phyloP scores from a whole-genome alignment of 1,140 invertebrate species.

The Drosophila punjabiensis region DNA sequence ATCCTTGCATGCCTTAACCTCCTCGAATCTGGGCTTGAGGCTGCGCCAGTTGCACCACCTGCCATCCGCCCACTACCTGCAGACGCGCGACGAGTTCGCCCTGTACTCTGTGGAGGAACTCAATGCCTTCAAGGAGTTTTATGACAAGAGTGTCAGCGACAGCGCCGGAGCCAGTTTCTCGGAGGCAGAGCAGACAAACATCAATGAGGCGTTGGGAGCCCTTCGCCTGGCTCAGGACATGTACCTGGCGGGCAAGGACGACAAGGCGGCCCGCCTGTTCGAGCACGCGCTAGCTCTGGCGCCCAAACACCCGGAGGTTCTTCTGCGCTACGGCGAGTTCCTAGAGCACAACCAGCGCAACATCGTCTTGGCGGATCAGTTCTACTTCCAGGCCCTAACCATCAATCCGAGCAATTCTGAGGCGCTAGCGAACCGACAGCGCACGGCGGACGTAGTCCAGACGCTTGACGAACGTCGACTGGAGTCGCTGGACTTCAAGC shows the following conservation, averaged over 20 bases:
- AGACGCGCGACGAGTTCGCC: constrained; percentile 78
- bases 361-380: constrained; percentile 95
- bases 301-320: constrained; percentile 95
- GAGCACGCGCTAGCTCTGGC: constrained; percentile 96
- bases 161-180: constrained; percentile 55
- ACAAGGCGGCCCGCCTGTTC: constrained; percentile 95
- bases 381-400: constrained; percentile 93
- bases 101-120: constrained; percentile 71
- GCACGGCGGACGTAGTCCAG: constrained; percentile 95
- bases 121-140: constrained; percentile 72
- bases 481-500: constrained; percentile 93
- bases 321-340: constrained; percentile 97
- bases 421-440: constrained; percentile 92
- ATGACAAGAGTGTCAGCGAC: constrained; percentile 68
- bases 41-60: constrained; percentile 64
- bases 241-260: constrained; percentile 92
- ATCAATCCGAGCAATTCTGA: constrained; percentile 93
- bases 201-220: constrained; percentile 92
- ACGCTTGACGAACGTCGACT: constrained; percentile 94
- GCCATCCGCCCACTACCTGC: constrained; percentile 70
- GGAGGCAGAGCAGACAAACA: constrained; percentile 66
- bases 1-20: constrained; percentile 46
- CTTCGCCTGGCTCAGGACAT: constrained; percentile 94
- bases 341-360: constrained; percentile 94
- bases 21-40: constrained; percentile 30